Evolutionary conservation across 2,888 invertebrate species (phyloP).

Genomic region (Tuta absoluta): DNA sequence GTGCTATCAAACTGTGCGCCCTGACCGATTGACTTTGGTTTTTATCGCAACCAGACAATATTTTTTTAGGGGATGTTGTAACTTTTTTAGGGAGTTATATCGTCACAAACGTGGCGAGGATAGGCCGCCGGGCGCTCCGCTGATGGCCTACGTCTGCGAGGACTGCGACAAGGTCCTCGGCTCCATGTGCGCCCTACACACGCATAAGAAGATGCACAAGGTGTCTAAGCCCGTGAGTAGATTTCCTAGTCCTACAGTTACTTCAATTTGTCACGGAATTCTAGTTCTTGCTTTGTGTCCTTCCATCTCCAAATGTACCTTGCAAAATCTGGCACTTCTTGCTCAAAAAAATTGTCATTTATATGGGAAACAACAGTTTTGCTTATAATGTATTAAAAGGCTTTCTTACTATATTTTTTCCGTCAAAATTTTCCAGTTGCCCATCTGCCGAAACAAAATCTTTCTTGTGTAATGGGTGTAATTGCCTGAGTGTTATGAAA

Average conservation of each 20-base stretch:
- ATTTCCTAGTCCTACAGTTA: too few species aligned
- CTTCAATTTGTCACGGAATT: too few species aligned
- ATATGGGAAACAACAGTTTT: not conserved
- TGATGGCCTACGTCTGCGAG: conserved; percentile 78
- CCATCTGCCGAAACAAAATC: not conserved
- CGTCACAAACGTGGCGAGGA: conserved; percentile 75
- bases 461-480: too few species aligned
- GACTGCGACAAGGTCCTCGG: conserved; percentile 81
- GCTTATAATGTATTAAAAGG: too few species aligned
- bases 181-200: conserved; percentile 76
- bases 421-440: not conserved
- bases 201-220: conserved; percentile 80
- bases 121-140: conserved; percentile 63
- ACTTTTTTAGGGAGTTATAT: conserved; percentile 61
- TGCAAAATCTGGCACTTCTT: not conserved
- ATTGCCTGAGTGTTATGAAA: too few species aligned
- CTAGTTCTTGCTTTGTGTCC: not conserved
- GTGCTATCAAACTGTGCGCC: too few species aligned
- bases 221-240: conserved; percentile 76
- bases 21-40: too few species aligned
- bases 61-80: too few species aligned
- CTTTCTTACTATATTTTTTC: not conserved
- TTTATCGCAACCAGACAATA: too few species aligned
- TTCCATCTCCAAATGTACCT: not conserved
- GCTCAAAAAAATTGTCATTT: not conserved